Evolutionary conservation across 2,797 vertebrate genomes (phyloP).

Genomic region (Jordanella pulchra): DNA sequence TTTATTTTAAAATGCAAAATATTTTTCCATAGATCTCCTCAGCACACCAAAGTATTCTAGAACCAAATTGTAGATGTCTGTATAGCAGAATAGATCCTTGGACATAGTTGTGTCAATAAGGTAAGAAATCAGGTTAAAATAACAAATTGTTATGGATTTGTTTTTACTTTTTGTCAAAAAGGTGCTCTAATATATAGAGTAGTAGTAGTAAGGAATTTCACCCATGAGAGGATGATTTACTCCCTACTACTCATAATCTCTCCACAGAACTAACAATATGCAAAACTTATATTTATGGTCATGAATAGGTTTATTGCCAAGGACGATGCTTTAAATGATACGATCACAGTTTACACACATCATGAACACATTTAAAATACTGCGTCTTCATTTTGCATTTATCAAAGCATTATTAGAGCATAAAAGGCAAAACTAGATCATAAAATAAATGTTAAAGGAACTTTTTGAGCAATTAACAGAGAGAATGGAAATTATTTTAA

Average conservation of each 20-base stretch:
- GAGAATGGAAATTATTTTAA: slow-evolving; percentile 12
- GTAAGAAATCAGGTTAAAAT: too few species aligned
- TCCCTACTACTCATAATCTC: background rate
- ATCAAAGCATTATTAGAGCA: background rate
- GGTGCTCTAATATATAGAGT: too few species aligned
- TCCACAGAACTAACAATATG: too few species aligned
- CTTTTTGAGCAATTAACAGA: slow-evolving; percentile 13
- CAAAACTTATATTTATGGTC: background rate
- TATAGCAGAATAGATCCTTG: background rate
- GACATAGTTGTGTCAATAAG: background rate
- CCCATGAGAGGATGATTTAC: too few species aligned
- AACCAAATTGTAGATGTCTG: background rate
- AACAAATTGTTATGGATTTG: background rate
- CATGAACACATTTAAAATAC: background rate
- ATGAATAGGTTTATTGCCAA: background rate
- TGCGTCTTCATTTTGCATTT: background rate
- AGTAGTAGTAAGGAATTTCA: too few species aligned
- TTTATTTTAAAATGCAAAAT: too few species aligned
- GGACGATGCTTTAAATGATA: too few species aligned
- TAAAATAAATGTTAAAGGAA: background rate
- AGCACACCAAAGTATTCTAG: background rate
- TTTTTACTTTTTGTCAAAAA: too few species aligned
- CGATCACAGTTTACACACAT: background rate
- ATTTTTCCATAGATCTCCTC: background rate
- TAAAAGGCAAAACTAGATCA: background rate